A percentile compares a stretch with the other conserved stretches of the same genome.
phyloP scores from a whole-genome alignment of 2,888 invertebrate species.

The Axea sp. region DNA sequence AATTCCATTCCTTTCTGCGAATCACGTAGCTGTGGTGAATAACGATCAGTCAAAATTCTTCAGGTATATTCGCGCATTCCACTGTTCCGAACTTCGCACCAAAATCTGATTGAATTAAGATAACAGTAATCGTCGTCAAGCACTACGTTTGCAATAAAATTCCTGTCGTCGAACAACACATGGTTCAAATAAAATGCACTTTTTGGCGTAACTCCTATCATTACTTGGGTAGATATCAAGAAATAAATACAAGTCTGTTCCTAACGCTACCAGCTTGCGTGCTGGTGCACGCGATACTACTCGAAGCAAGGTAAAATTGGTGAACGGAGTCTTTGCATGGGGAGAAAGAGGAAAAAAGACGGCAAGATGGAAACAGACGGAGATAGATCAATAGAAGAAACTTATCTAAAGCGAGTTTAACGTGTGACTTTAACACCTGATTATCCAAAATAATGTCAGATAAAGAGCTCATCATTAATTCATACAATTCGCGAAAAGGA shows the following conservation, averaged over 20 bases:
- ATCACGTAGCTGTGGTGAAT: conserved; percentile 39
- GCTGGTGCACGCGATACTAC: conserved; percentile 62
- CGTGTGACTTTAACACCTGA: conserved; percentile 41
- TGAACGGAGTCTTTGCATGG: conserved; percentile 58
- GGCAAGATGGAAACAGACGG: conserved; percentile 18
- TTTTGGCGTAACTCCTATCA: conserved; percentile 42
- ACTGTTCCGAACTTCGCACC: conserved; percentile 22
- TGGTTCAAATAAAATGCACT: conserved; percentile 22
- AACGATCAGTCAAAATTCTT: conserved; percentile 50
- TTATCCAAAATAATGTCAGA: conserved; percentile 51
- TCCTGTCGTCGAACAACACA: conserved; percentile 12
- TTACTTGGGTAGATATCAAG: too few relatives aligned
- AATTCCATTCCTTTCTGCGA: conserved; percentile 55
- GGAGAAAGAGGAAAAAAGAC: conserved; percentile 51
- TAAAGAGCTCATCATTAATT: conserved; percentile 43
- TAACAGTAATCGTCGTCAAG: neutral
- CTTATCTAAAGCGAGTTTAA: conserved; percentile 40
- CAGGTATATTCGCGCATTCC: conserved; percentile 58
- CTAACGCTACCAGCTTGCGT: conserved; percentile 55
- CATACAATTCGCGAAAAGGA: conserved; percentile 32
- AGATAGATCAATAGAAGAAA: conserved; percentile 27
- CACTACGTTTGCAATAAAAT: conserved; percentile 21
- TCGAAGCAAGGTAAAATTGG: conserved; percentile 53
- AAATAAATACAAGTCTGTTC: conserved; percentile 2
- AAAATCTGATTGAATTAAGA: conserved; percentile 1